Base-by-base conservation (phyloP, 64 coral and sea anemone species). In the Exaiptasia diaphana region DNA sequence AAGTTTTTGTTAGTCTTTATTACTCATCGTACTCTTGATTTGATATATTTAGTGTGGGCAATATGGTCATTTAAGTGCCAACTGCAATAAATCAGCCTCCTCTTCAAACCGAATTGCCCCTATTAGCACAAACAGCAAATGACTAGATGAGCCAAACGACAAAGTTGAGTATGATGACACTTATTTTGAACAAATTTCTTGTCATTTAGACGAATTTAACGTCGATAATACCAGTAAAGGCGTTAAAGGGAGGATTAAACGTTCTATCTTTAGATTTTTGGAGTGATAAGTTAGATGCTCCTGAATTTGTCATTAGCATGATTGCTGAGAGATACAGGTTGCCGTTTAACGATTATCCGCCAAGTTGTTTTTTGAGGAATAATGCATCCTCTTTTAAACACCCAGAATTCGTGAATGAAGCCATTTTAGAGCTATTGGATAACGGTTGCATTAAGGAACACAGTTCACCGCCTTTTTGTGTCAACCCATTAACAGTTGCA, bases 241-340 rank as follows among this genome's bases (percentile, higher is more conserved):
- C 2, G 80, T 83, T 24, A 83, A 83, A 58, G 31, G 80, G 22
- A 3, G 65, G 35, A 36, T 83, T 26, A 67, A 82, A 28, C 43
- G 21, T 5, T 61, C 32, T n/a, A n/a, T n/a, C n/a, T 14, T 20
- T 62, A 29, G 41, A 79, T 15, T 82, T 69, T 49, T 82, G 42
- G 79, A 31, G 48, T 49, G 63, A 82, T 0, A 70, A 60, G 25
- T 35, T 69, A 36, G 27, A 82, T 34, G 79, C 79, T 53, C 31
- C 79, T 32, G 79, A 82, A 44, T 82, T 82, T 82, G 63, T 82
- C 5, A 60, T 82, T 52, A 36, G 65, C 28, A 82, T 70, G 79
- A 69, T 82, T 69, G 65, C 42, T 29, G 31, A 23, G 5, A 63
- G 63, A 35, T 82, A 50, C 24, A 67, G 62, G 14, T 65, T 69